These are phyloP conservation scores for Odontamblyopus lacepedii DNA, from an alignment of 2,797 vertebrate genomes.

Conservation along the genomic window DNA sequence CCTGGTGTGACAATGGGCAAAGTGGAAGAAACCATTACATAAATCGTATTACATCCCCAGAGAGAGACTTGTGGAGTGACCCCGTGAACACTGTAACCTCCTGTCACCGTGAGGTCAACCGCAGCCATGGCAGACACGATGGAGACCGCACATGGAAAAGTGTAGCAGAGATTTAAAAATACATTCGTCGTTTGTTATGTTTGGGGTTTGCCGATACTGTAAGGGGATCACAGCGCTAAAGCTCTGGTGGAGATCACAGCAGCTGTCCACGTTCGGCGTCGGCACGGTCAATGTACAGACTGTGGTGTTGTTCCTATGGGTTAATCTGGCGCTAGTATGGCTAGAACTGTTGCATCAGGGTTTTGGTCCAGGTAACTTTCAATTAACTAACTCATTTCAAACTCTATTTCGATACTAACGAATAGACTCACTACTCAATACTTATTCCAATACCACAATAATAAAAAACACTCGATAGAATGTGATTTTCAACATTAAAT, in stretches of 20 bases:
- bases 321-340: not conserved
- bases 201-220: conserved; percentile 32
- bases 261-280: conserved; percentile 50
- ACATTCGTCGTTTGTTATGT: conserved; percentile 17
- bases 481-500: too few relatives aligned
- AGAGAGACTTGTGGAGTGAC: conserved; percentile 9
- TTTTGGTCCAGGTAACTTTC: not conserved
- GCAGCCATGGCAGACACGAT: conserved; percentile 10
- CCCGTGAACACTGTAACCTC: not conserved
- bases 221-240: conserved; percentile 36
- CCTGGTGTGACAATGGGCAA: not conserved
- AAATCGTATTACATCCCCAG: conserved; percentile 21
- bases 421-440: too few relatives aligned
- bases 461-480: too few relatives aligned
- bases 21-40: conserved; percentile 35
- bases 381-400: not conserved
- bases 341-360: not conserved
- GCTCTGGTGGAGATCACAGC: conserved; percentile 34
- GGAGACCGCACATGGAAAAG: conserved; percentile 51
- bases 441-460: too few relatives aligned
- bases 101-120: conserved; percentile 25
- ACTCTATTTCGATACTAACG: too few relatives aligned
- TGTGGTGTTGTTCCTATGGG: not conserved
- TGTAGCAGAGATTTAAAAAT: conserved; percentile 54
- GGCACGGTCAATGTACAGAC: not conserved